Conservation (phyloP, 2,888 invertebrate species). For the Phengaris alcon region DNA sequence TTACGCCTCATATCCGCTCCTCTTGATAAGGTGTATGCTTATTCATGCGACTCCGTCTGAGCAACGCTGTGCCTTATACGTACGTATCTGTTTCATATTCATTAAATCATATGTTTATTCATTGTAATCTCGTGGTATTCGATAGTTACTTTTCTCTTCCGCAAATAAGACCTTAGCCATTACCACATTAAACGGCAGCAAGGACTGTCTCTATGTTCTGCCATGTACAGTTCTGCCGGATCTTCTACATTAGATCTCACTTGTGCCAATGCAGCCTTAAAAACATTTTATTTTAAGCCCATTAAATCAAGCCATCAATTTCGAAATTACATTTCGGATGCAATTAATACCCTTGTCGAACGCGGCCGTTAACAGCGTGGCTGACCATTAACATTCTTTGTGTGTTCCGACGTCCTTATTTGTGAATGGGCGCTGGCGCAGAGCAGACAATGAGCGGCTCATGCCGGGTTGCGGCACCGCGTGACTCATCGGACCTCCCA, state of each 20-base stretch:
- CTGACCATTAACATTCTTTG: slow-evolving; percentile 47
- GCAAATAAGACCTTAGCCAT: not conserved
- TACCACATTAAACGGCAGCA: not conserved
- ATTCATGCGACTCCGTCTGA: slow-evolving; percentile 23
- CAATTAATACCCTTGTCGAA: slow-evolving; percentile 1
- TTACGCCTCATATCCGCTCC: slow-evolving; percentile 29
- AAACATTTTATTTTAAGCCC: no score
- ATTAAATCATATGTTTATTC: slow-evolving; percentile 28
- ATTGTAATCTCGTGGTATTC: slow-evolving; percentile 9
- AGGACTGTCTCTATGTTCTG: not conserved
- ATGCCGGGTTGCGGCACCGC: slow-evolving; percentile 33
- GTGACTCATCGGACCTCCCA: slow-evolving; percentile 52
- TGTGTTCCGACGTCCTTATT: slow-evolving; percentile 35
- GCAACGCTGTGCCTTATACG: not conserved
- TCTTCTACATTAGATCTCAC: not conserved
- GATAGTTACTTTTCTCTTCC: not conserved
- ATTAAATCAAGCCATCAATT: not conserved
- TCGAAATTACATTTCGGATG: not conserved
- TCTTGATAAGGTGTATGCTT: slow-evolving; percentile 21
- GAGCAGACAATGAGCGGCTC: slow-evolving; percentile 50
- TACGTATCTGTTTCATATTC: not conserved
- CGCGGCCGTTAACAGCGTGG: slow-evolving; percentile 38
- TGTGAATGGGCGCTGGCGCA: slow-evolving; percentile 61
- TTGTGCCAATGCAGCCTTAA: not conserved
- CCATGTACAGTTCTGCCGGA: not conserved